phyloP scores from a whole-genome alignment of 1,140 invertebrate genomes.

The Bombus vancouverensis region DNA sequence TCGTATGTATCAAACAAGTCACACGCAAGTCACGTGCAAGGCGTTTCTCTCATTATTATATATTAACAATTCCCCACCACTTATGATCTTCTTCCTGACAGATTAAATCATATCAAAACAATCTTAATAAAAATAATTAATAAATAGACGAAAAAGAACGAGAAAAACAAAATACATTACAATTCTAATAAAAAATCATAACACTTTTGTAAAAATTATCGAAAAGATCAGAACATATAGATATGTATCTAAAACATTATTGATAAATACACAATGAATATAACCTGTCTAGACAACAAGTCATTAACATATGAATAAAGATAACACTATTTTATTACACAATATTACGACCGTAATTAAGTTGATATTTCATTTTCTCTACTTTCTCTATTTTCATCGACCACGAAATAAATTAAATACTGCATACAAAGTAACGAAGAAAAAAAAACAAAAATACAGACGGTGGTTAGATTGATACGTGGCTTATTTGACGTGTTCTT shows the following conservation, averaged over 20 bases:
- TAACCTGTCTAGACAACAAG: slow-evolving; percentile 12
- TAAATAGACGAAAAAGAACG: not conserved
- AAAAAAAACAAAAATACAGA: slow-evolving; percentile 14
- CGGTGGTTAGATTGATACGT: slow-evolving; percentile 25
- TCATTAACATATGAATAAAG: not conserved
- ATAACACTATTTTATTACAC: not conserved
- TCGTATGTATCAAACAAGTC: not conserved
- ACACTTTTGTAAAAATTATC: not conserved
- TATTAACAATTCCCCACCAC: slow-evolving; percentile 43
- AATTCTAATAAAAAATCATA: not conserved
- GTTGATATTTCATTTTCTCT: not conserved
- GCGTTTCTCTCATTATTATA: slow-evolving; percentile 32
- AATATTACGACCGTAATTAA: not conserved
- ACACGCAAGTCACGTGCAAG: slow-evolving; percentile 43
- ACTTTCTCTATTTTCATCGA: not conserved
- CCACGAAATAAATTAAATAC: not conserved
- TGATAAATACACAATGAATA: not conserved
- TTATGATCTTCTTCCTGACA: not conserved
- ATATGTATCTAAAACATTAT: no score
- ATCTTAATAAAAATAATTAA: slow-evolving; percentile 3
- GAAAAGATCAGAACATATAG: not conserved
- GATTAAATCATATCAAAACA: not conserved
- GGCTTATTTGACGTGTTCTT: slow-evolving; percentile 26
- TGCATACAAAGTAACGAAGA: not conserved
- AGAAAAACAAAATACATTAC: not conserved